phyloP scores from a whole-genome alignment of 2,113 vertebrate species.

The Cebidichthys violaceus region DNA sequence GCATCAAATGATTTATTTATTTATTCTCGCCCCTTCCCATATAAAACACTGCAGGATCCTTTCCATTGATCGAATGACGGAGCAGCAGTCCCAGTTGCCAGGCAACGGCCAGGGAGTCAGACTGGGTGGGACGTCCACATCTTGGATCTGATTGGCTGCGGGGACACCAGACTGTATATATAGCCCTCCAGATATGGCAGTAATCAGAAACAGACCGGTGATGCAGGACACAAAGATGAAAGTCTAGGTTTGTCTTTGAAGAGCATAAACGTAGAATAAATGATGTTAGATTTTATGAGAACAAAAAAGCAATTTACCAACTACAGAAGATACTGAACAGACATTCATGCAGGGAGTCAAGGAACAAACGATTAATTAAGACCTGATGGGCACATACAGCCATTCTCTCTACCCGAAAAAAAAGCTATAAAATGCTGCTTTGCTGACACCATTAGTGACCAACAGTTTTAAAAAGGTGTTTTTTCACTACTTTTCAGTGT shows the following conservation, averaged over 20 bases:
- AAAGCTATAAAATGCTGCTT: not conserved
- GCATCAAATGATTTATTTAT: conserved; percentile 20
- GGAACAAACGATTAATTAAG: conserved; percentile 15
- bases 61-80: conserved; percentile 55
- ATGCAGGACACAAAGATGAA: conserved; percentile 59
- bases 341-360: not conserved
- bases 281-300: conserved; percentile 41
- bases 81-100: conserved; percentile 71
- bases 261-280: conserved; percentile 30
- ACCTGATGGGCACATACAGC: not conserved
- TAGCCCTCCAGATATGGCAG: conserved; percentile 32
- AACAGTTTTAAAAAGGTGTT: not conserved
- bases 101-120: conserved; percentile 65
- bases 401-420: not conserved
- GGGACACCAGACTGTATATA: conserved; percentile 22
- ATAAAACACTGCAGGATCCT: conserved; percentile 54
- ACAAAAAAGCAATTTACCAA: conserved; percentile 26
- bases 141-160: conserved; percentile 58
- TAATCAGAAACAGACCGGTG: conserved; percentile 46
- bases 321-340: conserved; percentile 44
- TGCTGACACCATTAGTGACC: not conserved
- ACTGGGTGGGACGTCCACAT: conserved; percentile 31
- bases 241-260: conserved; percentile 60
- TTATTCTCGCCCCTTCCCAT: conserved; percentile 25
- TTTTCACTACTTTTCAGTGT: not conserved